Conservation (phyloP, 2,888 invertebrate species). For the Selenia dentaria region DNA sequence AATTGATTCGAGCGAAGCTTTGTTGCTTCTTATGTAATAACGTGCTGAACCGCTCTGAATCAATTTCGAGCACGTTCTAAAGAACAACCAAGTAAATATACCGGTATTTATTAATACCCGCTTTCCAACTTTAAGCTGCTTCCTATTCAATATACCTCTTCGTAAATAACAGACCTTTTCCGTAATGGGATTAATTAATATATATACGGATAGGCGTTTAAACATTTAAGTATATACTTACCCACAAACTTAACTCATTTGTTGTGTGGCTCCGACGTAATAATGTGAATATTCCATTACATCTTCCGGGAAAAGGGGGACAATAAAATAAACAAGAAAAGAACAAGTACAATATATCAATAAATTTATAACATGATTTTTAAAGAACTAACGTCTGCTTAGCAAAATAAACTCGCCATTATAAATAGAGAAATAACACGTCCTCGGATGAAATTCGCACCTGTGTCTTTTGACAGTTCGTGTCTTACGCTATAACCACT, state of each 20-base stretch:
- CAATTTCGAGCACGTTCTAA: slow-evolving; percentile 12
- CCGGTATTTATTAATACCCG: neutral
- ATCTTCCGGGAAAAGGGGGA: no score
- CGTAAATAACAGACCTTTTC: neutral
- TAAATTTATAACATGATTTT: no score
- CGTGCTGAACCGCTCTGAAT: slow-evolving; percentile 30
- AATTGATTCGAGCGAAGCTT: slow-evolving; percentile 68
- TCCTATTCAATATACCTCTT: slow-evolving; percentile 1
- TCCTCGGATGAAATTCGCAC: slow-evolving; percentile 14
- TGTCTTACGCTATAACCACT: no score
- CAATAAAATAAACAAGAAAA: neutral
- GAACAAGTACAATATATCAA: no score
- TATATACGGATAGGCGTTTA: neutral
- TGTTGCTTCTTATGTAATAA: slow-evolving; percentile 54
- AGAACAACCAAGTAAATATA: no score
- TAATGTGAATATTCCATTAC: no score
- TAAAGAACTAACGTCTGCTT: no score
- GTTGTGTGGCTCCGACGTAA: no score
- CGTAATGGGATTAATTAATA: slow-evolving; percentile 4
- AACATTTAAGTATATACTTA: no score
- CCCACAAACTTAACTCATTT: no score
- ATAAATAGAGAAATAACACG: neutral
- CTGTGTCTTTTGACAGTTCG: no score
- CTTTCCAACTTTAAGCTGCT: slow-evolving; percentile 6
- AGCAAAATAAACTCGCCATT: no score